Conservation (phyloP, 1,140 invertebrate species). For the Drosophila elegans region DNA sequence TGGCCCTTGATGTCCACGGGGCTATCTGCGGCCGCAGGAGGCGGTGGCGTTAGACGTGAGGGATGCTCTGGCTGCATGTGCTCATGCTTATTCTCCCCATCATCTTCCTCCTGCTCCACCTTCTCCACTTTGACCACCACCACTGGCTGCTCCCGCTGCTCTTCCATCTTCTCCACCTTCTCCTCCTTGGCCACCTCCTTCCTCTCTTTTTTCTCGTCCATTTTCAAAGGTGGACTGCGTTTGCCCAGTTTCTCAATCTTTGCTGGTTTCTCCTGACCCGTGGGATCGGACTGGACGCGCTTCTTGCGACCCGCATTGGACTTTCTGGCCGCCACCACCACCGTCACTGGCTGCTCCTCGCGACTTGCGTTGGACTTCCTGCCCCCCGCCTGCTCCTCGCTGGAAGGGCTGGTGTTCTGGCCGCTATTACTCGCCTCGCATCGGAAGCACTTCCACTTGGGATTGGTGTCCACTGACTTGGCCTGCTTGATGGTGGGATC, state of each 20-base stretch:
- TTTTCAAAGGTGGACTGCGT: neutral
- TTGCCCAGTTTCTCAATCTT: constrained; percentile 22
- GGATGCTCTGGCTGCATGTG: neutral
- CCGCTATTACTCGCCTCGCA: constrained; percentile 31
- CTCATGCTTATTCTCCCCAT: neutral
- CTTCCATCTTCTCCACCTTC: neutral
- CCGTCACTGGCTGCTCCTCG: constrained; percentile 3
- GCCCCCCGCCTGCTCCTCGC: neutral
- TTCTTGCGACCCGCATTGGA: constrained; percentile 58
- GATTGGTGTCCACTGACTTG: constrained; percentile 14
- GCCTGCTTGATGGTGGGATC: constrained; percentile 36
- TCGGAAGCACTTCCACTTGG: constrained; percentile 65
- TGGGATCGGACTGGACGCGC: constrained; percentile 44
- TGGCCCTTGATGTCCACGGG: neutral
- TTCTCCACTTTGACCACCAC: neutral
- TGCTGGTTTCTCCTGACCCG: constrained; percentile 6
- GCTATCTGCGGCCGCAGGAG: neutral
- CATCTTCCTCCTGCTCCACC: neutral
- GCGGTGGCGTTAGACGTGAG: neutral
- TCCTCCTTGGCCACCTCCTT: neutral
- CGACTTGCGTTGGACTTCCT: constrained; percentile 26
- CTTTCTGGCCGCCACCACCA: constrained; percentile 23
- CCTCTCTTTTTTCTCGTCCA: neutral
- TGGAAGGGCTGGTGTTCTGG: constrained; percentile 2
- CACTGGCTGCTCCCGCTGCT: neutral